These are phyloP conservation scores for Isoperla grammatica DNA, from an alignment of 2,888 invertebrate species.

Conservation along the genomic window DNA sequence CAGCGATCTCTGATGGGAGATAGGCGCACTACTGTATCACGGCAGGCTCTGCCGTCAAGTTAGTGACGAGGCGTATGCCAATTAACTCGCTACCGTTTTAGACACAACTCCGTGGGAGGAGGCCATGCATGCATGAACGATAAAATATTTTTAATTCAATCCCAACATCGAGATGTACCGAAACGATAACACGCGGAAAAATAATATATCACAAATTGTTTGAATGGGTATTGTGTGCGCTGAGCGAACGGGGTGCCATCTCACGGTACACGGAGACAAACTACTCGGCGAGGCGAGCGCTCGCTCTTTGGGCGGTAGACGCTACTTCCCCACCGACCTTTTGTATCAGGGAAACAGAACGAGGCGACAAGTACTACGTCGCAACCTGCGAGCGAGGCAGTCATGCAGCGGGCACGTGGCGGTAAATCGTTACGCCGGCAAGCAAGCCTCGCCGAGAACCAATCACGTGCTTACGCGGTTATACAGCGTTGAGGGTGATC, in stretches of 20 bases:
- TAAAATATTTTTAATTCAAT: no score
- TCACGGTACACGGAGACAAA: no score
- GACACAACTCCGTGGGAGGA: no score
- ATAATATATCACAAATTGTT: no score
- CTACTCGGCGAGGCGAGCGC: not conserved
- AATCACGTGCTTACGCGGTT: not conserved
- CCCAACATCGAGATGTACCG: no score
- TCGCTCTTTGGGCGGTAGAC: constrained; percentile 12
- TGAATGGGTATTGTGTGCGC: no score
- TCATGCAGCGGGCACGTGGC: not conserved
- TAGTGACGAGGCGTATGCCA: not conserved
- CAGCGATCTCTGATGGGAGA: constrained; percentile 7
- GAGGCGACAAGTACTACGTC: not conserved
- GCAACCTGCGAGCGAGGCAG: not conserved
- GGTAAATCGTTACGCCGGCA: not conserved
- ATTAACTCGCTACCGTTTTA: not conserved
- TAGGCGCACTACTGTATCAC: not conserved
- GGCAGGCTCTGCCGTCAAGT: not conserved
- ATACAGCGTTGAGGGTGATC: no score
- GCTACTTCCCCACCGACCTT: constrained; percentile 9
- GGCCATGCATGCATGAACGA: no score
- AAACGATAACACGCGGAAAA: no score
- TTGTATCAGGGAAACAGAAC: constrained; percentile 3
- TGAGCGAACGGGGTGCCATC: no score
- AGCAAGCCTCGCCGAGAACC: not conserved